Percentiles rank a stretch among this genome's conserved stretches.
These are phyloP conservation scores for Nixonia krombeini DNA, from an alignment of 1,140 invertebrate species.

Conservation along the genomic window DNA sequence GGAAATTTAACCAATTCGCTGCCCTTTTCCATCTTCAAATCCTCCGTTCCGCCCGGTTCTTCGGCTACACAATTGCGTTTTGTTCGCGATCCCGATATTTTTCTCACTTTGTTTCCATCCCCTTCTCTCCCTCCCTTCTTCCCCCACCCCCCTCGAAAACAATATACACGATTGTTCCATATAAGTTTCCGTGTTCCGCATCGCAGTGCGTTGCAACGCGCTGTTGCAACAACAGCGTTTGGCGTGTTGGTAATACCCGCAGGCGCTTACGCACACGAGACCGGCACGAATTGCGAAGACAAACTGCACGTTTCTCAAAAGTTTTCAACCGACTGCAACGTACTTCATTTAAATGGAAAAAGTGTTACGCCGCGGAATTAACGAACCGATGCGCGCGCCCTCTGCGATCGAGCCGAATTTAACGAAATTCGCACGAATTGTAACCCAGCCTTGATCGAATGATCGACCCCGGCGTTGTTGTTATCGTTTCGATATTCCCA, in stretches of 20 bases:
- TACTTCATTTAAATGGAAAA: no score
- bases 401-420: neutral
- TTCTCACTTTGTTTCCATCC: constrained; percentile 8
- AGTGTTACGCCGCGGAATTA: neutral
- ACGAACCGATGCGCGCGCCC: neutral
- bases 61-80: neutral
- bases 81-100: constrained; percentile 8
- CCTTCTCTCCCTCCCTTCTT: no score
- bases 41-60: neutral
- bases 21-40: neutral
- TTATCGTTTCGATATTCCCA: neutral
- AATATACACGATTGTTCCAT: constrained; percentile 18
- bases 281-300: neutral
- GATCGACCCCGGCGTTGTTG: neutral
- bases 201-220: constrained; percentile 7
- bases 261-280: constrained; percentile 7
- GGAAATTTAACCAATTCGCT: neutral
- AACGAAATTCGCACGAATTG: no score
- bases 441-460: no score
- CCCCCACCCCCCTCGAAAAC: no score
- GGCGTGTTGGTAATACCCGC: constrained; percentile 16
- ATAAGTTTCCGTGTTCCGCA: constrained; percentile 25
- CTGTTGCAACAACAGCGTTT: neutral
- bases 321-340: no score
- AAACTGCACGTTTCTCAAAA: no score